phyloP scores from a whole-genome alignment of 2,888 invertebrate species.

The Napeogenes sylphis region DNA sequence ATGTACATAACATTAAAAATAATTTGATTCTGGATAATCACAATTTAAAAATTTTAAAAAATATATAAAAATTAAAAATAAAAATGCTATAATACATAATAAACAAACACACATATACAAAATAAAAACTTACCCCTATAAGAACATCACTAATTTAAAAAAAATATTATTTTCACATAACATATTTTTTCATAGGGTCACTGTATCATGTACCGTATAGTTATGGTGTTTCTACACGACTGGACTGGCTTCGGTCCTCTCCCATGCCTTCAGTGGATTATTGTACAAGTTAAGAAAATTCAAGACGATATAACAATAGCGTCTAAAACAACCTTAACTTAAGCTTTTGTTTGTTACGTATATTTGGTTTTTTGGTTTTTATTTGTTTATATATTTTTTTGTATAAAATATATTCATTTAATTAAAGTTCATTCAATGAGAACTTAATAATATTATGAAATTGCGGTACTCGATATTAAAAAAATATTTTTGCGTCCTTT shows the following conservation, averaged over 20 bases:
- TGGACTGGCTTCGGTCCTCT: conserved; percentile 52
- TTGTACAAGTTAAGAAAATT: conserved; percentile 23
- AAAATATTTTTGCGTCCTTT: too few relatives aligned
- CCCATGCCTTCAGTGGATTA: conserved; percentile 40
- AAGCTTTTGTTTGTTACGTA: conserved; percentile 1
- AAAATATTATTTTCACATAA: neutral
- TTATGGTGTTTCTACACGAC: conserved; percentile 59
- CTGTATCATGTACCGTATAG: conserved; percentile 42
- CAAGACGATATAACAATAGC: conserved; percentile 20
- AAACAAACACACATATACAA: too few relatives aligned
- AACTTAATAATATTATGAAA: too few relatives aligned
- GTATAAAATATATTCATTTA: too few relatives aligned
- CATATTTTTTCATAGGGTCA: conserved; percentile 11
- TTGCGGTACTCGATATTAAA: too few relatives aligned
- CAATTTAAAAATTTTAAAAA: neutral
- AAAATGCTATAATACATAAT: too few relatives aligned
- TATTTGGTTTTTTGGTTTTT: neutral
- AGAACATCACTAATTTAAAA: neutral
- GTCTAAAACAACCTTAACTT: neutral
- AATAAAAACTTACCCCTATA: neutral
- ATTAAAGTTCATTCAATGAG: too few relatives aligned
- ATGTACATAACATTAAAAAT: too few relatives aligned
- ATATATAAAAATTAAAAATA: neutral
- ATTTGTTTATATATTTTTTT: neutral
- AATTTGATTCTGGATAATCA: too few relatives aligned